phyloP scores from a whole-genome alignment of 2,113 vertebrate species.

The Anoplopoma fimbria region DNA sequence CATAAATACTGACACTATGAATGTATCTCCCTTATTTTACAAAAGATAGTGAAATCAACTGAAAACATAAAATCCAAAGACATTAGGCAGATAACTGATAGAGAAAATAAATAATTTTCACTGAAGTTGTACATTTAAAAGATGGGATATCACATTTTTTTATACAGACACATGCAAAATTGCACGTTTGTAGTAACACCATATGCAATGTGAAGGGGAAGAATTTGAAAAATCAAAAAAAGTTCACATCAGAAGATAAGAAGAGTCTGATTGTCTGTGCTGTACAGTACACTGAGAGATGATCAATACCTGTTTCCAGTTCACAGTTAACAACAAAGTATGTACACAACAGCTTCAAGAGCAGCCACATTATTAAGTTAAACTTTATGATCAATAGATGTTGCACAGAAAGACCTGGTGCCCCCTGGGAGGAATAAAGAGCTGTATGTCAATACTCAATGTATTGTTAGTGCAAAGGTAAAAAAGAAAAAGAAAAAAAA shows the following conservation, averaged over 20 bases:
- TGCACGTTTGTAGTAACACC: constrained; percentile 28
- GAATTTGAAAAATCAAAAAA: constrained; percentile 28
- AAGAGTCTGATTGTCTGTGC: constrained; percentile 39
- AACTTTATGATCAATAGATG: constrained; percentile 19
- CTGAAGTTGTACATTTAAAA: constrained; percentile 1
- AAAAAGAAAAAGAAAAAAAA: background rate
- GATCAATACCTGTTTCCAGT: constrained; percentile 45
- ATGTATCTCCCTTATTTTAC: constrained; percentile 36
- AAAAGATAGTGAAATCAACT: constrained; percentile 40
- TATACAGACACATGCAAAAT: constrained; percentile 32
- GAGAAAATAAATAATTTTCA: constrained; percentile 52
- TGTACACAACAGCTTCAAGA: constrained; percentile 40
- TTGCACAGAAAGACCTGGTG: background rate
- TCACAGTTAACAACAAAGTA: constrained; percentile 44
- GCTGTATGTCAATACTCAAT: constrained; percentile 18
- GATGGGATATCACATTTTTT: constrained; percentile 14
- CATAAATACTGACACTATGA: constrained; percentile 53
- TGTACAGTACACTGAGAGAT: background rate
- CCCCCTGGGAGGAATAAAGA: background rate
- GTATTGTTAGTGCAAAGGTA: constrained; percentile 26
- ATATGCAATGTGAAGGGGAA: constrained; percentile 16
- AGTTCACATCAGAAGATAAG: constrained; percentile 1
- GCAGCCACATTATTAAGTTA: constrained; percentile 12
- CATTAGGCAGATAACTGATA: constrained; percentile 9
- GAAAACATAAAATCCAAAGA: constrained; percentile 39